Percentiles rank a stretch among this genome's conserved stretches.
Conservation (phyloP, 2,797 vertebrate genomes). For the Muraenolepis orangiensis region DNA sequence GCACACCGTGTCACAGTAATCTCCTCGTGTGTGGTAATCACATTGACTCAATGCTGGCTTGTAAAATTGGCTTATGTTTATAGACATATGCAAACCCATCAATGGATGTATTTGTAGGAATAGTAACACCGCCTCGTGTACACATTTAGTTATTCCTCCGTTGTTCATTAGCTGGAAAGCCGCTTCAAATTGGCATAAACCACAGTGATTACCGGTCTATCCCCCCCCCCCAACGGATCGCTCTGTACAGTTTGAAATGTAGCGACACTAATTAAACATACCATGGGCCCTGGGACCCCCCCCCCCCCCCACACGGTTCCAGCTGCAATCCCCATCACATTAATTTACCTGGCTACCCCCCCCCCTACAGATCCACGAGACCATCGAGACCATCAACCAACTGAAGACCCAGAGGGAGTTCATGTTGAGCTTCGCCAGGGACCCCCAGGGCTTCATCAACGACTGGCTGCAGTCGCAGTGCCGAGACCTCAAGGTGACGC, state of each 20-base stretch:
- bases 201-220: not conserved
- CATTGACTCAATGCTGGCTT: slow-evolving; percentile 4
- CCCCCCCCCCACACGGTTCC: not conserved
- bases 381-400: slow-evolving; percentile 99
- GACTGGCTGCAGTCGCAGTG: slow-evolving; percentile 99
- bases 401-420: slow-evolving; percentile 99
- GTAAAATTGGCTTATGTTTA: slow-evolving; percentile 13
- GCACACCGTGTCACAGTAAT: not conserved
- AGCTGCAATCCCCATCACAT: not conserved
- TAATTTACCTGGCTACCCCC: not conserved
- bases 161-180: not conserved
- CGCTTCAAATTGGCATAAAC: not conserved
- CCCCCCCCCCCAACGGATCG: not conserved
- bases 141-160: not conserved
- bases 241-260: not conserved
- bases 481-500: slow-evolving; percentile 92
- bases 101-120: not conserved
- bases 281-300: no score
- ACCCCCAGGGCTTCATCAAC: slow-evolving; percentile 99
- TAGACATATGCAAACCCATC: slow-evolving; percentile 15
- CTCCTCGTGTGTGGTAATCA: slow-evolving; percentile 27
- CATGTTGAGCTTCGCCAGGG: slow-evolving; percentile 98
- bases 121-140: not conserved
- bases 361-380: slow-evolving; percentile 91
- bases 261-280: not conserved